Evolutionary conservation across 2,113 vertebrate species (phyloP).

Genomic region (Phainopepla nitens): DNA sequence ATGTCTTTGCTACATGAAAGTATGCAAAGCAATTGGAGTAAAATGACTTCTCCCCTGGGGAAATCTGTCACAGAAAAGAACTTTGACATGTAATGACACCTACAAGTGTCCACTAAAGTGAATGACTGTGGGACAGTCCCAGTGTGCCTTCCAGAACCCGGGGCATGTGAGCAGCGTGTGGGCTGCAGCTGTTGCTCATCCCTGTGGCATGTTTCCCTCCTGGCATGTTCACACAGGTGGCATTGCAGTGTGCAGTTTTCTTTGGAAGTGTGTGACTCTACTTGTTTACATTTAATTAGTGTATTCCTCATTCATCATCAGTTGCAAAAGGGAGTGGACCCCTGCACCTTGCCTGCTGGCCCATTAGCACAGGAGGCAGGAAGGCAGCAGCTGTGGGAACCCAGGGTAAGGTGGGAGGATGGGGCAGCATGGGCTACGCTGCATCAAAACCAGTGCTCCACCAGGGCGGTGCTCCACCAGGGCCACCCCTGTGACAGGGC

Average conservation of each 20-base stretch:
- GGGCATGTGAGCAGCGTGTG: background rate
- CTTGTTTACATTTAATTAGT: background rate
- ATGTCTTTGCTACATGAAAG: background rate
- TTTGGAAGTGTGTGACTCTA: background rate
- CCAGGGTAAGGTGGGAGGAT: too few relatives aligned
- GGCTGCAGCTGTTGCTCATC: background rate
- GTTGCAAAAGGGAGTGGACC: background rate
- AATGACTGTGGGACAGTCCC: background rate
- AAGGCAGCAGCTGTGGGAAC: background rate
- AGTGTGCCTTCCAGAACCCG: background rate
- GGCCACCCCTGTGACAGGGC: background rate
- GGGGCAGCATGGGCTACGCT: background rate
- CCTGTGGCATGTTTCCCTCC: background rate
- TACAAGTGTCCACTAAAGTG: background rate
- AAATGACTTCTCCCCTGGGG: background rate
- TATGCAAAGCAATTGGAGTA: background rate
- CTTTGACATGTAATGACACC: background rate
- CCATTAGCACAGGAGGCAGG: fast-evolving
- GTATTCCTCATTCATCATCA: background rate
- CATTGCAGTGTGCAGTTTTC: background rate
- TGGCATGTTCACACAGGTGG: background rate
- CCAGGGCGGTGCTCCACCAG: background rate
- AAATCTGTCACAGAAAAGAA: background rate
- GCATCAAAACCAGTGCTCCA: background rate
- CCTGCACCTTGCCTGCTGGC: background rate